These are phyloP conservation scores for Pluvianellus socialis DNA, from an alignment of 2,113 vertebrate species.

Conservation along the genomic window DNA sequence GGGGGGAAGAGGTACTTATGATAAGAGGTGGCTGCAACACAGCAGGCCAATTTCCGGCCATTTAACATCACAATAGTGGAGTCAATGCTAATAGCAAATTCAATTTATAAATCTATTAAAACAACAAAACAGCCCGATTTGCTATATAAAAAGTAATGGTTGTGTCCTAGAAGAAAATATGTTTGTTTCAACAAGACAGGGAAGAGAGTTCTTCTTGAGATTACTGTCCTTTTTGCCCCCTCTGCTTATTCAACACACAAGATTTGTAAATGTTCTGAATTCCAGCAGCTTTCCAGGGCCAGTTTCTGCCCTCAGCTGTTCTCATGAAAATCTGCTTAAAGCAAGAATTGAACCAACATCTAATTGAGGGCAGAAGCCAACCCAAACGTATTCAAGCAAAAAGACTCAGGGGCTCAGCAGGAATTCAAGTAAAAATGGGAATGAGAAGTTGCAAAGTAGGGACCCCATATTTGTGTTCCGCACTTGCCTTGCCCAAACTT, in stretches of 20 bases:
- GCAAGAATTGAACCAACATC: background rate
- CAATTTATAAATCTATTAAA: conserved; percentile 34
- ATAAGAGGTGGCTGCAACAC: background rate
- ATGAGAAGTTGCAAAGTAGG: background rate
- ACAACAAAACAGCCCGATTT: background rate
- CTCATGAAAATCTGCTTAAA: background rate
- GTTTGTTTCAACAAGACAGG: background rate
- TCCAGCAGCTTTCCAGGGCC: background rate
- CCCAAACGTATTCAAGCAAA: background rate
- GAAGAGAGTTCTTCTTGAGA: background rate
- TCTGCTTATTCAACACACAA: background rate
- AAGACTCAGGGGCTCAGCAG: background rate
- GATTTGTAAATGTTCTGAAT: background rate
- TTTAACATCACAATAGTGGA: background rate
- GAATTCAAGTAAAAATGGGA: background rate
- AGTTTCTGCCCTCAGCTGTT: background rate
- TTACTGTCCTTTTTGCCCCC: background rate
- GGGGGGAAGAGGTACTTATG: background rate
- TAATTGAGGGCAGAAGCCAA: background rate
- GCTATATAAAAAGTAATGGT: background rate
- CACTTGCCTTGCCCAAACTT: background rate
- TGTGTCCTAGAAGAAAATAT: background rate
- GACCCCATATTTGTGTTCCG: fast-evolving
- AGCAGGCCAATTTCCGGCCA: background rate
- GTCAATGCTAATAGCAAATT: background rate